Base-by-base conservation (phyloP, 1,140 invertebrate genomes). In the Papilio polyxenes region DNA sequence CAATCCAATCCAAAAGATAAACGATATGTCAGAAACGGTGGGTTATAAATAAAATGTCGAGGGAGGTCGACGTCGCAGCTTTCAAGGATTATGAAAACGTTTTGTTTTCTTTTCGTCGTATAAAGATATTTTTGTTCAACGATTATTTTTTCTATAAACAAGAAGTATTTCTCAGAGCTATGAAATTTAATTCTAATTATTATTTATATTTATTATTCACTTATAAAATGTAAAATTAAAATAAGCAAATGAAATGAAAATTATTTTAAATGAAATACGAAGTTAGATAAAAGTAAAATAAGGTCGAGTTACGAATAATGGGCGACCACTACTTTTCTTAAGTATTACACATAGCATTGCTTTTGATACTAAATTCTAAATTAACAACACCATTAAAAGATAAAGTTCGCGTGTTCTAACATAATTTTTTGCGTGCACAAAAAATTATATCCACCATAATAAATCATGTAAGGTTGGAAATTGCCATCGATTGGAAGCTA, bases 11-110 rank as follows among this genome's bases (percentile, higher is more conserved):
- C 4, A 53, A 51, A 53, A 77, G 49, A 77, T 77, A 77, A 77
- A 53, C 75, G 48, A 77, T 77, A 77, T 53, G 75, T 77, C 75
- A 23, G 75, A 31, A 77, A 77, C 75, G 7, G 75, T 77, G 13
- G 75, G 17, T 11, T 56, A 77, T 77, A 77, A 77, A 77, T 77
- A 77, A 56, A 77, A 37, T 7, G 49, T 77, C 49, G 13, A 56
- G 49, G 10, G 20, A 51, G 20, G 20, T 13, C 20, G n/a, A 51
- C 20, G 8, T 56, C 44, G 75, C 75, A 49, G 5, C 8, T 49
- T 0, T 51, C 20, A 31, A 77, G 9, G 48, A 53, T 51, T 17
- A 15, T 31, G 48, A 56, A 2, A 49, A 17, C 13, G 11, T 77
- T 56, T 77, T 23, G 17, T 74, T 74, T 48, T 51, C 3, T 11